Evolutionary conservation across 2,888 invertebrate species (phyloP).

Genomic region (Ophion costatus): DNA sequence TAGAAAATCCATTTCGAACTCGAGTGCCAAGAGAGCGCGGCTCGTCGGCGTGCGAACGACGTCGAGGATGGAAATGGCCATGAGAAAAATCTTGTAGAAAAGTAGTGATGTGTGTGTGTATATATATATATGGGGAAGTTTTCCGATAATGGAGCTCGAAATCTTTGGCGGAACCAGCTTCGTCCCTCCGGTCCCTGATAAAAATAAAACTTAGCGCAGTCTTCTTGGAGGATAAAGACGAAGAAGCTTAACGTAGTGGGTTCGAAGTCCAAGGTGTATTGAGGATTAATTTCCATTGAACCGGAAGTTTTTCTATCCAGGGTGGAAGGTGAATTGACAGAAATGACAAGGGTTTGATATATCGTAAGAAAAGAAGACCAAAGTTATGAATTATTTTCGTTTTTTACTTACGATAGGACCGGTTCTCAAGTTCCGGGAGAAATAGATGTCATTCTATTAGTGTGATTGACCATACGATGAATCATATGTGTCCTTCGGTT

Average conservation of each 20-base stretch:
- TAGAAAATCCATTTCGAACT: constrained; percentile 64
- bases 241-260: constrained; percentile 37
- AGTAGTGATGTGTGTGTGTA: constrained; percentile 25
- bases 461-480: no score
- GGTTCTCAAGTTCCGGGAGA: neutral
- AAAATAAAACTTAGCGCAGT: neutral
- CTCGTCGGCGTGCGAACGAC: constrained; percentile 57
- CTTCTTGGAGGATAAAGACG: constrained; percentile 41
- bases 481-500: no score
- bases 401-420: neutral
- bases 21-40: constrained; percentile 34
- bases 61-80: constrained; percentile 65
- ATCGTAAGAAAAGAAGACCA: constrained; percentile 15
- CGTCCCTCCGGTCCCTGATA: constrained; percentile 5
- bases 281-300: constrained; percentile 77
- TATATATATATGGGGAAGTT: constrained; percentile 67
- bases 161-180: constrained; percentile 50
- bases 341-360: constrained; percentile 22
- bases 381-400: neutral
- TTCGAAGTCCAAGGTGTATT: constrained; percentile 71
- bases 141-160: constrained; percentile 75
- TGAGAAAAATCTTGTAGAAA: constrained; percentile 58
- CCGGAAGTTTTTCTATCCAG: constrained; percentile 47
- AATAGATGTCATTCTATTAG: neutral
- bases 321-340: neutral